Evolutionary conservation across 2,113 vertebrate genomes (phyloP).

Genomic region (Myanophis thanlyinensis): DNA sequence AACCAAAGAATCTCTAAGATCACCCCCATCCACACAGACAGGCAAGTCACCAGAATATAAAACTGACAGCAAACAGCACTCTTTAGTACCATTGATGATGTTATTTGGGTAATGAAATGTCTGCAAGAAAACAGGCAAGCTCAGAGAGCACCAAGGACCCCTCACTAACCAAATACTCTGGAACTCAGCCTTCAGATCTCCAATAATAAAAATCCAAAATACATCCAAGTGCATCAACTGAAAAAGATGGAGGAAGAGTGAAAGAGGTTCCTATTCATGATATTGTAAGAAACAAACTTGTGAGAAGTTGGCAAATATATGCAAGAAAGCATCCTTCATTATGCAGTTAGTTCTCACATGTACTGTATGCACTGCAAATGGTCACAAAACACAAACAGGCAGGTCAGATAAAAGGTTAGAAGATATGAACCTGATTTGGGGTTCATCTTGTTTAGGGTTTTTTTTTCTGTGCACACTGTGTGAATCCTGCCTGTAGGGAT

Average conservation of each 20-base stretch:
- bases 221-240: not conserved
- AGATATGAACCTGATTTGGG: not conserved
- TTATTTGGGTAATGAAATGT: not conserved
- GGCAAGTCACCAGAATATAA: not conserved
- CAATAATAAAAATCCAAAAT: not conserved
- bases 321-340: not conserved
- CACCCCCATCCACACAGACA: not conserved
- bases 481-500: not conserved
- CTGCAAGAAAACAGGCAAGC: not conserved
- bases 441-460: not conserved
- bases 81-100: not conserved
- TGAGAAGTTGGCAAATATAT: not conserved
- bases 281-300: not conserved
- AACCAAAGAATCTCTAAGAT: not conserved
- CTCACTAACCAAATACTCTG: not conserved
- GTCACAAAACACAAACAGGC: not conserved
- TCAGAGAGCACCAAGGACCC: not conserved
- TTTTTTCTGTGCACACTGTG: not conserved
- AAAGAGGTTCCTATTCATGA: not conserved
- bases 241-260: not conserved
- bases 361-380: not conserved
- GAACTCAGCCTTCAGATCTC: not conserved
- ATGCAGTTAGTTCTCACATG: not conserved
- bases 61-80: not conserved
- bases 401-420: not conserved